Percentiles rank a stretch among this genome's conserved stretches.
These are phyloP conservation scores for Drosophila ficusphila DNA, from an alignment of 1,140 invertebrate genomes.

Conservation along the genomic window DNA sequence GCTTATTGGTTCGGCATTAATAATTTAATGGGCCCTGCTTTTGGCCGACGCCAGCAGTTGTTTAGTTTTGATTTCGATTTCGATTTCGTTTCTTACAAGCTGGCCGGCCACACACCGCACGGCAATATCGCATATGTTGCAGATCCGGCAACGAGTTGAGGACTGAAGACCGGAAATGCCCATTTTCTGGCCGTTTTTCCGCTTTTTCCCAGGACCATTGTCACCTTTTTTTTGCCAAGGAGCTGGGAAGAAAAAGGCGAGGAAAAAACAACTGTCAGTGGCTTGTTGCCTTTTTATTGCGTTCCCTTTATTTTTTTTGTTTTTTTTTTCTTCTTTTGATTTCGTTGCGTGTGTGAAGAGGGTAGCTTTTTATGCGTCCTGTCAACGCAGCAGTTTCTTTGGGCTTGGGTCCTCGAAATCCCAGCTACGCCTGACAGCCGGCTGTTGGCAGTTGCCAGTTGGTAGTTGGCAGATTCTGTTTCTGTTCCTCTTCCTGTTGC, in stretches of 20 bases:
- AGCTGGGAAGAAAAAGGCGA: conserved; percentile 19
- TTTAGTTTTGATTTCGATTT: conserved; percentile 27
- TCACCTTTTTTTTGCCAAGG: conserved; percentile 60
- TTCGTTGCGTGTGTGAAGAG: conserved; percentile 39
- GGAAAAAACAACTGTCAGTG: conserved; percentile 74
- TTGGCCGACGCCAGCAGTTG: conserved; percentile 42
- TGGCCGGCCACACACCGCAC: conserved; percentile 15
- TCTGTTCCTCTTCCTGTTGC: conserved; percentile 71
- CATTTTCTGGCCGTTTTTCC: conserved; percentile 69
- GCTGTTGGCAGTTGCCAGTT: conserved; percentile 56
- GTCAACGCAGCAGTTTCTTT: conserved; percentile 69
- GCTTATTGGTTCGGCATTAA: conserved; percentile 42
- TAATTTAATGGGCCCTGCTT: conserved; percentile 35
- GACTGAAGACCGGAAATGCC: conserved; percentile 50
- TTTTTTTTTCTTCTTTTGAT: conserved; percentile 10
- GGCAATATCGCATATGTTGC: conserved; percentile 68
- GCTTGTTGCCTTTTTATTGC: conserved; percentile 76
- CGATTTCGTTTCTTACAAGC: conserved; percentile 15
- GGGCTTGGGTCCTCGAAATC: conserved; percentile 18
- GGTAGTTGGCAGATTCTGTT: conserved; percentile 32
- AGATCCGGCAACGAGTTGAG: conserved; percentile 41
- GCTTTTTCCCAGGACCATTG: conserved; percentile 50
- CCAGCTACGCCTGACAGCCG: conserved; percentile 48
- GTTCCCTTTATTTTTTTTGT: conserved; percentile 12
- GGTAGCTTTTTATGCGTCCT: conserved; percentile 59